Evolutionary conservation across 2,113 vertebrate species (phyloP).

Genomic region (Salvelinus alpinus): DNA sequence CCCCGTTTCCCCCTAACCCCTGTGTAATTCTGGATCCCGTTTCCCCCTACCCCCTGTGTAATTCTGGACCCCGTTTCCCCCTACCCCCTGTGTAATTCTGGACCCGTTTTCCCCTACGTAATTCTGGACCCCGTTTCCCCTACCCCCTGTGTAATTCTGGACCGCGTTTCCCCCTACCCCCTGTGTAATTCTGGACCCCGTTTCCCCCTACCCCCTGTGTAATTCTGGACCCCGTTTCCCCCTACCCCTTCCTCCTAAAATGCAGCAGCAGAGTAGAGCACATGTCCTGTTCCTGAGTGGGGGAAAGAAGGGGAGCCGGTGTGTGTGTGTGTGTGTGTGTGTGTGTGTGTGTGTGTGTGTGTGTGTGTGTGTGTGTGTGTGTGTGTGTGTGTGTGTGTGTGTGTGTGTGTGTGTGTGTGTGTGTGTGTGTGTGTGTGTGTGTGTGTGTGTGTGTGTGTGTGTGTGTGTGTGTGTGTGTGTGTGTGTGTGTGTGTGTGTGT

Average conservation of each 20-base stretch:
- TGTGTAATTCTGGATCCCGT: slow-evolving; percentile 1
- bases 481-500: slow-evolving; percentile 17
- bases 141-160: slow-evolving; percentile 12
- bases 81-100: slow-evolving; percentile 12
- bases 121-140: too few relatives aligned
- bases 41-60: not conserved
- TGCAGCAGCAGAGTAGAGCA: slow-evolving; percentile 51
- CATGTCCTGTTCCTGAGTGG: slow-evolving; percentile 62
- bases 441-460: slow-evolving; percentile 23
- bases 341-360: not conserved
- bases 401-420: not conserved
- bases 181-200: slow-evolving; percentile 7
- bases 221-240: too few relatives aligned
- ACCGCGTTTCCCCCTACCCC: slow-evolving; percentile 9
- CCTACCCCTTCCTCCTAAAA: slow-evolving; percentile 39
- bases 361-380: slow-evolving; percentile 15
- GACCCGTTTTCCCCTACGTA: not conserved
- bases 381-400: slow-evolving; percentile 11
- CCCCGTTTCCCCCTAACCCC: slow-evolving; percentile 4
- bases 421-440: slow-evolving; percentile 17
- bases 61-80: too few relatives aligned
- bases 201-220: not conserved
- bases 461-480: not conserved
- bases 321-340: not conserved
- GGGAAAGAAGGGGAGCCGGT: slow-evolving; percentile 35